phyloP scores from a whole-genome alignment of 2,113 vertebrate species.

The Zapus hudsonius region DNA sequence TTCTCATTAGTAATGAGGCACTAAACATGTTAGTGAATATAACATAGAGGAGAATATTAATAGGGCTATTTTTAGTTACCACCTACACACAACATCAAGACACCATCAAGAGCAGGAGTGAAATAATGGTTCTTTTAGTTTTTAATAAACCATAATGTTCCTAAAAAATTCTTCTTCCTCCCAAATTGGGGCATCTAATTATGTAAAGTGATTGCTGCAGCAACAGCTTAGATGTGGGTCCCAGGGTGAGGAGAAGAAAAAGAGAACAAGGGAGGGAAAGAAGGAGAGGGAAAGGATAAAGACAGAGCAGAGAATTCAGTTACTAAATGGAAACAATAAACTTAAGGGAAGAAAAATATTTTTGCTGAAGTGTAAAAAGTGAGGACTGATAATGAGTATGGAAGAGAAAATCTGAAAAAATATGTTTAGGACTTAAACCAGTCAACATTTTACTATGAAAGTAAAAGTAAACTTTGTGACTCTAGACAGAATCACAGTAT shows the following conservation, averaged over 20 bases:
- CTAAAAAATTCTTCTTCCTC: slow-evolving; percentile 59
- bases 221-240: slow-evolving; percentile 41
- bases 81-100: slow-evolving; percentile 69
- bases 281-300: too few relatives aligned
- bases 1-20: slow-evolving; percentile 72
- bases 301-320: background rate
- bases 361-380: background rate
- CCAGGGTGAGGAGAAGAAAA: background rate
- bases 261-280: background rate
- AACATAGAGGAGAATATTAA: slow-evolving; percentile 69
- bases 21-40: slow-evolving; percentile 70
- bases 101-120: slow-evolving; percentile 63
- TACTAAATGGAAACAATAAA: background rate
- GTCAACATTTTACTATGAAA: slow-evolving; percentile 27
- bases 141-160: slow-evolving; percentile 73
- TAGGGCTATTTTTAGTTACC: slow-evolving; percentile 78
- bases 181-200: slow-evolving; percentile 69
- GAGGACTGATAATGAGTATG: slow-evolving; percentile 33
- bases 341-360: slow-evolving; percentile 15
- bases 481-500: background rate
- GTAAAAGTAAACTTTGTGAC: background rate
- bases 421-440: background rate
- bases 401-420: slow-evolving; percentile 41
- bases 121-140: slow-evolving; percentile 70
- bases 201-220: slow-evolving; percentile 70